Evolutionary conservation across 2,797 vertebrate genomes (phyloP).

Genomic region (Pagetopsis macropterus): DNA sequence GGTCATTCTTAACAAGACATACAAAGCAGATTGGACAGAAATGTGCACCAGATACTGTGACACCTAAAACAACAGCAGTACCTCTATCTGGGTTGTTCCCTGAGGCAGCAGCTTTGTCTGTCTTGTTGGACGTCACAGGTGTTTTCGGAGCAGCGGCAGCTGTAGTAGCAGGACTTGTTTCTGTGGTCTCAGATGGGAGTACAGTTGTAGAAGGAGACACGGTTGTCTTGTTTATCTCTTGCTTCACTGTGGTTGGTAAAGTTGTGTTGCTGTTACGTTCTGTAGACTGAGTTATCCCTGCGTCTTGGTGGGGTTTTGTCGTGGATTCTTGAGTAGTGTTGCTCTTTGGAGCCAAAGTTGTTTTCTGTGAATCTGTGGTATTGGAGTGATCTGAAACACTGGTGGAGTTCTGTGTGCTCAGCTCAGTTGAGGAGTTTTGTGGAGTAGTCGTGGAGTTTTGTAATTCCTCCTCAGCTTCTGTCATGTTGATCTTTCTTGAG

Average conservation of each 20-base stretch:
- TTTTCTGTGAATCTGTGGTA: conserved; percentile 15
- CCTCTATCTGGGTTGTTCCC: conserved; percentile 67
- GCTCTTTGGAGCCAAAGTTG: conserved; percentile 27
- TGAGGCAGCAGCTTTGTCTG: conserved; percentile 24
- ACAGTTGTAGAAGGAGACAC: conserved; percentile 16
- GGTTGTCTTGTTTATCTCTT: not conserved
- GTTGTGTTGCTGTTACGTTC: not conserved
- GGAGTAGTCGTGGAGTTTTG: not conserved
- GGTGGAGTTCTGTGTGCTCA: conserved; percentile 13
- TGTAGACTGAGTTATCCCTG: not conserved
- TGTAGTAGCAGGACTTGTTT: not conserved
- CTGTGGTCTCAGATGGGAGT: conserved; percentile 30
- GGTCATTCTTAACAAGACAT: not conserved
- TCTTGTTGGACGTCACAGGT: conserved; percentile 48
- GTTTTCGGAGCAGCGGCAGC: conserved; percentile 12
- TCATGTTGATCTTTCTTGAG: conserved; percentile 34
- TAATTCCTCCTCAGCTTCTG: conserved; percentile 15
- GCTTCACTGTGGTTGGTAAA: conserved; percentile 10
- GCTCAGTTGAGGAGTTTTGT: conserved; percentile 12
- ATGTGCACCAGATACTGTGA: conserved; percentile 22
- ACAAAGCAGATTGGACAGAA: conserved; percentile 19
- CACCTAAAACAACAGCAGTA: conserved; percentile 44
- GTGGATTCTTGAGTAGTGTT: conserved; percentile 12
- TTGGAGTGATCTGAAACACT: conserved; percentile 18
- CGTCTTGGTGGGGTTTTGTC: not conserved